Evolutionary conservation across 2,888 invertebrate genomes (phyloP).

Genomic region (Onchidella celtica): DNA sequence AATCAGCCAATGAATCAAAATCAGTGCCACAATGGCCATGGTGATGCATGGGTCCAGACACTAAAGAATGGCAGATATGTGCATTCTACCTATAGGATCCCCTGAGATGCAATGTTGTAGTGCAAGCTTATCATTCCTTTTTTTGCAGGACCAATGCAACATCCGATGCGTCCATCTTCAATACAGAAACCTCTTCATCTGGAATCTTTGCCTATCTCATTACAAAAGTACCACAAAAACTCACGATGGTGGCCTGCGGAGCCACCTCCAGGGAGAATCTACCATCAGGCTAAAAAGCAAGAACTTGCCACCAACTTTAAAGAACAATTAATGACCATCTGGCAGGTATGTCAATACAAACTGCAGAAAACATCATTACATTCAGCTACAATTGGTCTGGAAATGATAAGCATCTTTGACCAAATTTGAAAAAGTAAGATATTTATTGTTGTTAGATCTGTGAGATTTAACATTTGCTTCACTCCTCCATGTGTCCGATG

Average conservation of each 20-base stretch:
- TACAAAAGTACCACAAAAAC: conserved; percentile 70
- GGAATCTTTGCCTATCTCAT: conserved; percentile 64
- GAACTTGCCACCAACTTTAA: conserved; percentile 67
- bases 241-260: conserved; percentile 70
- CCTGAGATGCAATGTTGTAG: too few species aligned
- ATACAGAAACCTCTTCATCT: conserved; percentile 59
- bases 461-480: too few species aligned
- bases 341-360: conserved; percentile 67
- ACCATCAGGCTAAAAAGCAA: conserved; percentile 61
- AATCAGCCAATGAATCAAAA: too few species aligned
- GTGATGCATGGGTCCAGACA: too few species aligned
- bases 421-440: too few species aligned
- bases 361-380: background rate
- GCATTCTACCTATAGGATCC: too few species aligned
- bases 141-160: conserved; percentile 67
- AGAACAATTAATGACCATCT: conserved; percentile 70
- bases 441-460: too few species aligned
- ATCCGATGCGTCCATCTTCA: conserved; percentile 60
- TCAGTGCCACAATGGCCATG: too few species aligned
- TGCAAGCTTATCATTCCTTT: too few species aligned
- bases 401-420: too few species aligned
- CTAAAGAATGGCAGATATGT: too few species aligned
- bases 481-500: too few species aligned
- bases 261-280: conserved; percentile 60
- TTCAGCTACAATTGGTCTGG: background rate